Conservation (phyloP, 2,888 invertebrate genomes). For the Plutella xylostella region DNA sequence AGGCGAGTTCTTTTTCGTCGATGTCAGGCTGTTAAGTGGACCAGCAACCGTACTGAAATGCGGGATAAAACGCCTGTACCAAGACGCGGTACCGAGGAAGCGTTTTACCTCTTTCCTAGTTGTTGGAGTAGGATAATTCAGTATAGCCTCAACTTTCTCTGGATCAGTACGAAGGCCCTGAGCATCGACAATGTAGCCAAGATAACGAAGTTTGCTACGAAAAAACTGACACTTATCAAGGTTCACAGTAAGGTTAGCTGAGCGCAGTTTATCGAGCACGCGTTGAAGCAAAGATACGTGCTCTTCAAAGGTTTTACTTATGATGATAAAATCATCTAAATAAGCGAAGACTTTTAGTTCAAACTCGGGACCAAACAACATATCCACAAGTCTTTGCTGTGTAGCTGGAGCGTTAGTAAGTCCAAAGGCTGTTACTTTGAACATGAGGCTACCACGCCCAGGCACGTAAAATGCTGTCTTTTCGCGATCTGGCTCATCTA, state of each 20-base stretch:
- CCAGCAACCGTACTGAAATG: slow-evolving; percentile 20
- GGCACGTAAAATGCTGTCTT: slow-evolving; percentile 14
- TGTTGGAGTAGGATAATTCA: slow-evolving; percentile 19
- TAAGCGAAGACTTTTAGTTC: slow-evolving; percentile 19
- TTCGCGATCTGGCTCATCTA: slow-evolving; percentile 13
- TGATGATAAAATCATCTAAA: slow-evolving; percentile 20
- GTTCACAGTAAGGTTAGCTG: slow-evolving; percentile 19
- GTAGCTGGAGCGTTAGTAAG: slow-evolving; percentile 22
- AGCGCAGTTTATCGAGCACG: slow-evolving; percentile 16
- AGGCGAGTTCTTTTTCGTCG: slow-evolving; percentile 15
- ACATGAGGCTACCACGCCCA: slow-evolving; percentile 1
- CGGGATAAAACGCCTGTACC: slow-evolving; percentile 21
- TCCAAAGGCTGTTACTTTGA: slow-evolving; percentile 9
- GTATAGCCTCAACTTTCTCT: slow-evolving; percentile 20
- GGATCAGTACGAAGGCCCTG: slow-evolving; percentile 22
- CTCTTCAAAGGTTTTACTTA: slow-evolving; percentile 17
- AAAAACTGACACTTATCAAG: slow-evolving; percentile 13
- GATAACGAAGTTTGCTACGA: slow-evolving; percentile 5
- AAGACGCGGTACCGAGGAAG: slow-evolving; percentile 20
- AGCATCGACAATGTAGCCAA: slow-evolving; percentile 21
- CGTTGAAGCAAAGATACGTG: slow-evolving; percentile 17
- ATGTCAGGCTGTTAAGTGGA: slow-evolving; percentile 11
- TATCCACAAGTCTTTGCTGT: slow-evolving; percentile 22
- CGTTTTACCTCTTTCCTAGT: slow-evolving; percentile 5
- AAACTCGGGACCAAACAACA: slow-evolving; percentile 16